Percentiles rank a stretch among this genome's conserved stretches.
Conservation (phyloP, 2,113 vertebrate genomes). For the Copsychus sechellarum region DNA sequence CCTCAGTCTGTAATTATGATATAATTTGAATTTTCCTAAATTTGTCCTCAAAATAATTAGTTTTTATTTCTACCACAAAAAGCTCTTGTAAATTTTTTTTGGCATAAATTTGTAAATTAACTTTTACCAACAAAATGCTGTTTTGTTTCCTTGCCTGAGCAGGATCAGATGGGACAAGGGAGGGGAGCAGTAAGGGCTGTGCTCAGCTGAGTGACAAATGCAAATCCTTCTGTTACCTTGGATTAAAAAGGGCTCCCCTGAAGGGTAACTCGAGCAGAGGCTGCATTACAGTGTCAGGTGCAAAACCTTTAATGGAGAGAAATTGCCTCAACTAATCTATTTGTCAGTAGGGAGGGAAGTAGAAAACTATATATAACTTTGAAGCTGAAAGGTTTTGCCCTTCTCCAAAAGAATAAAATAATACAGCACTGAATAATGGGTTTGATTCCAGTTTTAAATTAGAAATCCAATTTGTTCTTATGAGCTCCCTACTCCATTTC, state of each 20-base stretch:
- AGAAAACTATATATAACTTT: constrained; percentile 52
- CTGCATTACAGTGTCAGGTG: constrained; percentile 54
- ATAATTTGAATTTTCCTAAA: background rate
- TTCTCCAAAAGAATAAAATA: constrained; percentile 52
- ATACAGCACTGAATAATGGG: constrained; percentile 3
- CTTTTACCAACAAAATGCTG: fast-evolving
- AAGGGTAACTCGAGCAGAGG: constrained; percentile 27
- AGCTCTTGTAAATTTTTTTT: background rate
- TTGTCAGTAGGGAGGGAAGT: constrained; percentile 59
- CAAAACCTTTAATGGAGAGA: constrained; percentile 63
- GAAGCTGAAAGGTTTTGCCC: constrained; percentile 31
- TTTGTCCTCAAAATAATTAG: background rate
- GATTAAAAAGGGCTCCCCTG: constrained; percentile 28
- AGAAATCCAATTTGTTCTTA: constrained; percentile 46
- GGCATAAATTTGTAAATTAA: background rate
- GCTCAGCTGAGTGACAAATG: constrained; percentile 22
- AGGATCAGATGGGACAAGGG: background rate
- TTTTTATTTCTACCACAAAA: background rate
- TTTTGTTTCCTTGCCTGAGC: background rate
- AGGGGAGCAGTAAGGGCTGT: background rate
- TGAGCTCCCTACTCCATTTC: constrained; percentile 19
- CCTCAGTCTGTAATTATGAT: background rate
- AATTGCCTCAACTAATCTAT: constrained; percentile 56
- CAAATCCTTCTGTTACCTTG: constrained; percentile 45
- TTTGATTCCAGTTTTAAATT: constrained; percentile 56